A percentile compares a stretch with the other conserved stretches of the same genome.
Conservation (phyloP, 2,113 vertebrate genomes). For the Perca fluviatilis region DNA sequence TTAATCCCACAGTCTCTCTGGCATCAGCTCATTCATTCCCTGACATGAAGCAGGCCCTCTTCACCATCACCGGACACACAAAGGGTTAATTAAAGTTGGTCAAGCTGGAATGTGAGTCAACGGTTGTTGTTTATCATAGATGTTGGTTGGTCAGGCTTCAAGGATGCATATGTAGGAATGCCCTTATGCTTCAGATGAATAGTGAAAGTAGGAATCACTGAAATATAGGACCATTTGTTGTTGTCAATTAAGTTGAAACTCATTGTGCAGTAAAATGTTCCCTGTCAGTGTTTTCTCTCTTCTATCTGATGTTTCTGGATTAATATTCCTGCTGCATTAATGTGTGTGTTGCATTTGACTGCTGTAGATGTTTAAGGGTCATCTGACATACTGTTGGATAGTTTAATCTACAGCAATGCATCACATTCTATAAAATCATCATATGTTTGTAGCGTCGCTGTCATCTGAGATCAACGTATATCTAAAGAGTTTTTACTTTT, state of each 20-base stretch:
- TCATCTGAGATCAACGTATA: too few relatives aligned
- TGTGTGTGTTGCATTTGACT: neutral
- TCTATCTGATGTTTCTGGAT: too few relatives aligned
- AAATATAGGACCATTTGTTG: neutral
- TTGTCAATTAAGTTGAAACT: neutral
- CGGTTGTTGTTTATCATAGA: neutral
- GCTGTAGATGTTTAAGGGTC: too few relatives aligned
- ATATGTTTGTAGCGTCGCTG: too few relatives aligned
- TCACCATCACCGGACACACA: slow-evolving; percentile 33
- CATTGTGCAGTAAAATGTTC: neutral
- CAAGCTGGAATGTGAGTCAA: slow-evolving; percentile 41
- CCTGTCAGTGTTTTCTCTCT: neutral
- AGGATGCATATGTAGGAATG: slow-evolving; percentile 6
- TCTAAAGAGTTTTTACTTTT: too few relatives aligned
- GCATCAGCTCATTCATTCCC: slow-evolving; percentile 48
- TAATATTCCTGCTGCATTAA: too few relatives aligned
- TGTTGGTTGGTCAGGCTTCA: neutral
- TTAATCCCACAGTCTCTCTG: slow-evolving; percentile 63
- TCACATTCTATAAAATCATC: too few relatives aligned
- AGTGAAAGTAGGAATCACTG: neutral
- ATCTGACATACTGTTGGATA: too few relatives aligned
- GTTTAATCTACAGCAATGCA: too few relatives aligned
- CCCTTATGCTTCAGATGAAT: neutral
- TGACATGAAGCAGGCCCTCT: slow-evolving; percentile 34
- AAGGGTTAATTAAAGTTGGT: slow-evolving; percentile 64